Evolutionary conservation across 1,140 invertebrate genomes (phyloP), one percentile per base, ranked within the genome.

Genomic region (Pemphigus obesinymphae): DNA sequence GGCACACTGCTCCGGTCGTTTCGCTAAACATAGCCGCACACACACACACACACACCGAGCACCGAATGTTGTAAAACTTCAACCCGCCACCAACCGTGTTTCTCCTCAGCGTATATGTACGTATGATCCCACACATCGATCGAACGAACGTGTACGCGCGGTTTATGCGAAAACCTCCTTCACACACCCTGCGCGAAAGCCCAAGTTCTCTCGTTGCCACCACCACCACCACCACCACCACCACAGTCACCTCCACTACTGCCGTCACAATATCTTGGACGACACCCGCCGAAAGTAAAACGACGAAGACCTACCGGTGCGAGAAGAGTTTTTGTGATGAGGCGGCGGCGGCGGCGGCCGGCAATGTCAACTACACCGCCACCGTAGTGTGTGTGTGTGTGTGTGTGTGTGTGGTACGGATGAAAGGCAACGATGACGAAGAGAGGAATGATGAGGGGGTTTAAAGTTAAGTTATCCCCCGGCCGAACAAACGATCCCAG

Each of bases 381-480:
- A 15, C 20, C 4, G 63, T 13, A 15, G 31, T 34, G 20, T n/a
- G 8, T 48, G 15, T 50, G 20, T 3, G 20, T 3, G 20, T 40
- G 34, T 10, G 20, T n/a, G 34, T 37, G 68, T 70, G 66, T 43
- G 63, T 10, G 37, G 68, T 11, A n/a, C 23, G 45, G 45, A 73
- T 29, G 45, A 73, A 73, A 82, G 68, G 68, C 68, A 7, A 29
- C 7, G 43, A 37, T 3, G 17, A 37, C 4, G 26, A 15, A 43
- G 5, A n/a, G 45, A 7, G 45, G 82, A n/a, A n/a, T n/a, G n/a
- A n/a, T n/a, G 66, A 43, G 23, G 43, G 40, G 82, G 70, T 72
- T 55, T 82, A 63, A 72, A 61, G 70, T 72, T 58, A 37, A 76
- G 73, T 78, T 78, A 78, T 78, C 75, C 75, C 73, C 55, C 55